Conservation (phyloP, 2,797 vertebrate genomes). For the Benthosema pterotum region DNA sequence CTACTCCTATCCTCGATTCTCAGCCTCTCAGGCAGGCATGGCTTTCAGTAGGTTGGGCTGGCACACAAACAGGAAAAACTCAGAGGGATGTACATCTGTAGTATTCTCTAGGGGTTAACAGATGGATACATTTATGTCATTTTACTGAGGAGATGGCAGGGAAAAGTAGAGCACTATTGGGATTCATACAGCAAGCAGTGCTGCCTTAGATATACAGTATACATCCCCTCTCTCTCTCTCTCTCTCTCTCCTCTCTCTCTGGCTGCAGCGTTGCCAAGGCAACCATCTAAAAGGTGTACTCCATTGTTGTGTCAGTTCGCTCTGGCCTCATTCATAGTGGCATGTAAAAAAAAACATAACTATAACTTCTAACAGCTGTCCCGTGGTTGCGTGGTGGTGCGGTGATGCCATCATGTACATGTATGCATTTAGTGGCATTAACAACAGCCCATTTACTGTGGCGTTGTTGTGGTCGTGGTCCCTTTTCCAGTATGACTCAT, state of each 20-base stretch:
- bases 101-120: too few relatives aligned
- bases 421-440: slow-evolving; percentile 23
- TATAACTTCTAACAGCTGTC: slow-evolving; percentile 37
- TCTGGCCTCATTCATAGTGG: slow-evolving; percentile 73
- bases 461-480: slow-evolving; percentile 38
- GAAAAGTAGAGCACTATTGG: slow-evolving; percentile 60
- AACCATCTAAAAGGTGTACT: slow-evolving; percentile 76
- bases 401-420: slow-evolving; percentile 33
- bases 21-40: too few relatives aligned
- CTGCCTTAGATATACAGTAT: slow-evolving; percentile 52
- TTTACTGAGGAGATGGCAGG: slow-evolving; percentile 4
- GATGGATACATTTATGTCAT: too few relatives aligned
- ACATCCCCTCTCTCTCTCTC: slow-evolving; percentile 28
- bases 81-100: too few relatives aligned
- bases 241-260: slow-evolving; percentile 42
- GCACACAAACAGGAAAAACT: slow-evolving; percentile 1
- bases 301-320: slow-evolving; percentile 80
- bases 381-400: slow-evolving; percentile 38
- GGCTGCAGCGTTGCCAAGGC: slow-evolving; percentile 79
- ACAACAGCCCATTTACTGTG: slow-evolving; percentile 33
- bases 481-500: slow-evolving; percentile 59
- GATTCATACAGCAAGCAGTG: slow-evolving; percentile 72
- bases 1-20: too few relatives aligned
- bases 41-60: slow-evolving; percentile 14
- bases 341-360: slow-evolving; percentile 38